Evolutionary conservation across 2,113 vertebrate species (phyloP), one percentile per base, ranked within the genome.

Genomic region (Nasalis larvatus): DNA sequence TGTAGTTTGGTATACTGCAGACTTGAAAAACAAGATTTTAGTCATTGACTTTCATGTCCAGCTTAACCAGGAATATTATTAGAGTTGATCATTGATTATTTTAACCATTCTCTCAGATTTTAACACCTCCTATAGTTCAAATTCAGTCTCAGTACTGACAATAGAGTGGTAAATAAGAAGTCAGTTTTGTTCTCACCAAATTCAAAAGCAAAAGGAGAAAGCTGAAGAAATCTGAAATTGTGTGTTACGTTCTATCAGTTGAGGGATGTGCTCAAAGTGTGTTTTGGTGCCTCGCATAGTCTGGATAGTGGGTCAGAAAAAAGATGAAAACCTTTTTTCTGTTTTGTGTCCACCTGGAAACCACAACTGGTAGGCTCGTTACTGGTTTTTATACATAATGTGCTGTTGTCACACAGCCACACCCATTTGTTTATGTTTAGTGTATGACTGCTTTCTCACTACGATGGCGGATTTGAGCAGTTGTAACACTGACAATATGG

Each of bases 401-500:
- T 37, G 18, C 18, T 21, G 4, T 32, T 3, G 3, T 17, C 14
- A 21, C 10, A 1, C 8, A 52, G 35, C 0, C 3, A 1, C 9
- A 52, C 27, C 11, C 32, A 9, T 27, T 71, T 54, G 4, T 25
- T 30, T 23, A 18, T n/a, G 16, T 11, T 74, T 56, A 8, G 27
- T 5, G 6, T 35, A 11, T 25, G 69, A 3, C 20, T 69, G 6
- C 23, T 54, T 73, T 86, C 54, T 30, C 27, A 6, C 45, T 77
- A 30, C 7, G 49, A 4, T 10, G 11, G 54, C 21, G 58, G 56
- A 32, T 60, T 45, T 52, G 17, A 37, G 13, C 30, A 6, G 7
- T 5, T 83, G 8, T 21, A 84, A 45, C 21, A 83, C 6, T 76
- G 20, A 49, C 23, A 32, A 49, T 11, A 42, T 32, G 27, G 27